These are phyloP conservation scores for Plutomurus gul DNA, from an alignment of 1,140 invertebrate genomes.

Conservation along the genomic window DNA sequence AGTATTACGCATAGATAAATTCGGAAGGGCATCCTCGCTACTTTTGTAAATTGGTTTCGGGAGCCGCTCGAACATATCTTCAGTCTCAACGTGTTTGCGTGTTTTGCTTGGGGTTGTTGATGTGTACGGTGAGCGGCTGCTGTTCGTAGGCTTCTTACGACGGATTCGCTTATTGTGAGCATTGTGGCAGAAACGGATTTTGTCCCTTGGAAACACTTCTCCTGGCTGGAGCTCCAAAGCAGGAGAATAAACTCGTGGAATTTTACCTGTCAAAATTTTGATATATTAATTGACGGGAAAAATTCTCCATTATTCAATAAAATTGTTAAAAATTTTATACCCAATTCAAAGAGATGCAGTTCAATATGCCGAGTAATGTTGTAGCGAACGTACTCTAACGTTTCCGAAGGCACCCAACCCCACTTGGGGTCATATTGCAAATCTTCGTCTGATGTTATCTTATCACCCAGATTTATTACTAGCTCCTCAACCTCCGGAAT, in stretches of 20 bases:
- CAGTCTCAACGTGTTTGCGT: neutral
- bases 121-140: neutral
- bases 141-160: neutral
- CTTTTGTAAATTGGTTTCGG: neutral
- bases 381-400: conserved; percentile 49
- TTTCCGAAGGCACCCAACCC: conserved; percentile 45
- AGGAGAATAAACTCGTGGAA: conserved; percentile 13
- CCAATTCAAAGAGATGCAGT: conserved; percentile 32
- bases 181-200: neutral
- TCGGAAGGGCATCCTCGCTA: neutral
- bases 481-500: conserved; percentile 82
- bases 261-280: conserved; percentile 32
- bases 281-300: neutral
- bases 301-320: neutral
- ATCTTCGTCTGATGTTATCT: neutral
- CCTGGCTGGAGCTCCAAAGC: conserved; percentile 10
- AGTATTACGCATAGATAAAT: neutral
- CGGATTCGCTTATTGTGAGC: neutral
- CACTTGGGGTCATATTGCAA: conserved; percentile 34
- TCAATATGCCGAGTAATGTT: conserved; percentile 46
- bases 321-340: conserved; percentile 6
- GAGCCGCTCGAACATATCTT: neutral
- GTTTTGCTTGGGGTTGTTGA: neutral
- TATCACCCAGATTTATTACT: conserved; percentile 42
- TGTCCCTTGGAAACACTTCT: conserved; percentile 18